Evolutionary conservation across 1,140 invertebrate species (phyloP), one percentile per base, ranked within the genome.

Genomic region (Drosophila dunni): DNA sequence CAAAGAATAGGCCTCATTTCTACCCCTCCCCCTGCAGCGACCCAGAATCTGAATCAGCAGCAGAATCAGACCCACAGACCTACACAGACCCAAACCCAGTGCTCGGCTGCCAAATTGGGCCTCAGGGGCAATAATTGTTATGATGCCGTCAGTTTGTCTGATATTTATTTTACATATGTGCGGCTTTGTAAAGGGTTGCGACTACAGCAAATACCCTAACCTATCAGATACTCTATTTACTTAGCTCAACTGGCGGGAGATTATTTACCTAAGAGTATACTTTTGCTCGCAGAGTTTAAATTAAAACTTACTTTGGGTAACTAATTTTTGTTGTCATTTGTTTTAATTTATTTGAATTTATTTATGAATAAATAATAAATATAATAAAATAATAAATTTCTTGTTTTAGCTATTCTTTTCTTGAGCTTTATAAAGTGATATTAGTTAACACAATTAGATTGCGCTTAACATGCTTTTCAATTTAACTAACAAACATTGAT

Each of bases 101-200:
- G 24, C 24, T 7, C 2, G 44, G 67, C 56, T 70, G 75, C 48
- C 60, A 85, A 86, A 86, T 88, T 60, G 76, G 76, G 77, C 53
- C 83, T 73, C 68, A 73, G 77, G 75, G 64, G 83, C 77, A 86
- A 86, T 86, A 86, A 86, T 86, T 86, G 83, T 86, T 86, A 89
- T 86, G 82, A 88, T 89, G 86, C 84, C 84, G 68, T 88, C 83
- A 79, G 79, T 77, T 75, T 79, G 84, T 71, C 83, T 88, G 67
- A 75, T 83, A 88, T 86, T 86, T 86, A 86, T 79, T 86, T 86
- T 89, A 80, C 83, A 86, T 86, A 89, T 81, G 70, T 89, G 84
- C 56, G 66, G 70, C 42, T 73, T 29, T 29, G 24, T 74, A 53
- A 50, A 58, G 38, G 33, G 45, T 53, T 50, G 17, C 61, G 8